Conservation (phyloP, 2,797 vertebrate genomes). For the Myotis daubentonii region DNA sequence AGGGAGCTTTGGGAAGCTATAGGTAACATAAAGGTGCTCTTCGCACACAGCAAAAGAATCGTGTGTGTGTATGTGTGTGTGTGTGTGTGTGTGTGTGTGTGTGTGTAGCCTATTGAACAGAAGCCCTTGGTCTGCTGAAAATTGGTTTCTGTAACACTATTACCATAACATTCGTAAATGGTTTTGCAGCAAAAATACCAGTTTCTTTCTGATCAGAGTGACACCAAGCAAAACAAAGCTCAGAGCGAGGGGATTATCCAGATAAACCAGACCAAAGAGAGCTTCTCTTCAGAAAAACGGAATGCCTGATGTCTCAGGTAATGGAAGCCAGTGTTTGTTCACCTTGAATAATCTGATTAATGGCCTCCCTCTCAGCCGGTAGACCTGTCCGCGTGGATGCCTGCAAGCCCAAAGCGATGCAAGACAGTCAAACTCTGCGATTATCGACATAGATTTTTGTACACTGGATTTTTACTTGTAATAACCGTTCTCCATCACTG, state of each 20-base stretch:
- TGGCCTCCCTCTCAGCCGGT: not conserved
- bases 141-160: not conserved
- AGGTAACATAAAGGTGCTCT: conserved; percentile 53
- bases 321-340: conserved; percentile 22
- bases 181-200: conserved; percentile 51
- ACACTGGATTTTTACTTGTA: conserved; percentile 55
- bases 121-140: conserved; percentile 33
- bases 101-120: not conserved
- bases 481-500: conserved; percentile 13
- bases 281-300: conserved; percentile 39
- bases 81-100: not conserved
- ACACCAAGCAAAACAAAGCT: conserved; percentile 56
- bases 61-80: rapidly evolving
- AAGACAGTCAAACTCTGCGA: not conserved
- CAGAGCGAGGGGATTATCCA: not conserved
- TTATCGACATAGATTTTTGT: conserved; percentile 22
- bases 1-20: not conserved
- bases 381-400: not conserved
- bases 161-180: not conserved
- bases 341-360: conserved; percentile 61
- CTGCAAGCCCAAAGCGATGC: not conserved
- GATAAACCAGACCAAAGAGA: conserved; percentile 56
- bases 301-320: conserved; percentile 49
- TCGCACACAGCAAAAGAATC: not conserved
- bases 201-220: conserved; percentile 48